phyloP scores from a whole-genome alignment of 37 sponge, comb jelly and placozoan genomes.

The Geodia barretti region DNA sequence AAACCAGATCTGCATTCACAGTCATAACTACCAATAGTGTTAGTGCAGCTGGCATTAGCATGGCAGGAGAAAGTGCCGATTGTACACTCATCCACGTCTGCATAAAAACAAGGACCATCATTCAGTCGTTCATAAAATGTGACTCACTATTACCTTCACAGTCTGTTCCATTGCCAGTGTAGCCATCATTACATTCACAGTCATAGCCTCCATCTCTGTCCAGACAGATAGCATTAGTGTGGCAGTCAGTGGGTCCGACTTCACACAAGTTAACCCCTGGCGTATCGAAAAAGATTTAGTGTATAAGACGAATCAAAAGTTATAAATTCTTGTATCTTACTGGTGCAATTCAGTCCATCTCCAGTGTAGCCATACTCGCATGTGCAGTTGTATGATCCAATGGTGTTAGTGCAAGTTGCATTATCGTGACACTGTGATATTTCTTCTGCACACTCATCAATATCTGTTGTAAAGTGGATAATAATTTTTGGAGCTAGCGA shows the following conservation, averaged over 20 bases:
- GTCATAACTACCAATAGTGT: conserved; percentile 22
- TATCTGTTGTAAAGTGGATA: background rate
- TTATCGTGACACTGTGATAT: background rate
- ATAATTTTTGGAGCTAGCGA: too few species aligned
- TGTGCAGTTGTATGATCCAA: background rate
- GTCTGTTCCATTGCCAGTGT: conserved; percentile 38
- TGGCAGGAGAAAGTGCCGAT: background rate
- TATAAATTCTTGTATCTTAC: background rate
- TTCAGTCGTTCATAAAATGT: too few species aligned
- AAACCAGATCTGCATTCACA: conserved; percentile 28
- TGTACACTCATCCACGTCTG: conserved; percentile 44
- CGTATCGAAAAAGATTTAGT: too few species aligned
- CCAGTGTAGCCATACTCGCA: background rate
- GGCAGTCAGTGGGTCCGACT: conserved; percentile 10
- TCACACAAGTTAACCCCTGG: conserved; percentile 54
- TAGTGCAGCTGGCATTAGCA: conserved; percentile 3
- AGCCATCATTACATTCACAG: conserved; percentile 46
- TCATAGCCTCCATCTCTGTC: conserved; percentile 36
- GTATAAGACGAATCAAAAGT: background rate
- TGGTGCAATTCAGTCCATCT: background rate
- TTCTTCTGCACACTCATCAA: background rate
- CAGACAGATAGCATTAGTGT: conserved; percentile 9
- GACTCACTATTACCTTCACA: background rate
- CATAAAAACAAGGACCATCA: background rate
- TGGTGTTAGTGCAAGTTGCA: background rate